A percentile compares a stretch with the other conserved stretches of the same genome.
Evolutionary conservation across 2,888 invertebrate species (phyloP).

Genomic region (Meloe dianella): DNA sequence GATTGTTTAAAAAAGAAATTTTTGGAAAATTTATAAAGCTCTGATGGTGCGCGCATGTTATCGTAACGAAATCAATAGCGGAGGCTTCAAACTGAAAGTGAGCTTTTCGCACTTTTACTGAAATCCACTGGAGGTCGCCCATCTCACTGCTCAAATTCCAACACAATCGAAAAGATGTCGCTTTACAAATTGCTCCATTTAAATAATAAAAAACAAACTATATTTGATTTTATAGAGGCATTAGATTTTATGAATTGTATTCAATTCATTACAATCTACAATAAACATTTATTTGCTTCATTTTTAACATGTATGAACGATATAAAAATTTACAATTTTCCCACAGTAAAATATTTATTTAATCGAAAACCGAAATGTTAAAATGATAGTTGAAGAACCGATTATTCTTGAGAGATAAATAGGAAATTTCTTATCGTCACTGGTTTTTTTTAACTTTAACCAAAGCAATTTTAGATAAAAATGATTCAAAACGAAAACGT

Average conservation of each 20-base stretch:
- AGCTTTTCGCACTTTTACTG: neutral
- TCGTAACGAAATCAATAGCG: neutral
- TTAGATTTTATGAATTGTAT: constrained; percentile 13
- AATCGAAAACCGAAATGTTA: neutral
- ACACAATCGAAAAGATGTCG: neutral
- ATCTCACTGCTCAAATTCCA: neutral
- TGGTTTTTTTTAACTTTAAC: constrained; percentile 24
- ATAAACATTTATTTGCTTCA: constrained; percentile 10
- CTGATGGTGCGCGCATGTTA: too few relatives aligned
- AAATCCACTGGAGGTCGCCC: neutral
- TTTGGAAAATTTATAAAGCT: too few relatives aligned
- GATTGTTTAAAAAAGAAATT: too few relatives aligned
- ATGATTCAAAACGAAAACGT: constrained; percentile 46
- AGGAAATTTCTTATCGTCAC: neutral
- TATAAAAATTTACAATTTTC: neutral
- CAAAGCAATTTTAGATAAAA: constrained; percentile 41
- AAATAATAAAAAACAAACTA: neutral
- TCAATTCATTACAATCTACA: constrained; percentile 7
- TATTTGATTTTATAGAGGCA: constrained; percentile 4
- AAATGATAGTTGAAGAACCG: neutral
- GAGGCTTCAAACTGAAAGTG: neutral
- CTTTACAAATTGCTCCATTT: neutral
- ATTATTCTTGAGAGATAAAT: neutral
- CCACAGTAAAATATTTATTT: neutral
- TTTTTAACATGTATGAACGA: neutral